Base-by-base conservation (phyloP, 2,797 vertebrate species). In the Leuciscus waleckii region DNA sequence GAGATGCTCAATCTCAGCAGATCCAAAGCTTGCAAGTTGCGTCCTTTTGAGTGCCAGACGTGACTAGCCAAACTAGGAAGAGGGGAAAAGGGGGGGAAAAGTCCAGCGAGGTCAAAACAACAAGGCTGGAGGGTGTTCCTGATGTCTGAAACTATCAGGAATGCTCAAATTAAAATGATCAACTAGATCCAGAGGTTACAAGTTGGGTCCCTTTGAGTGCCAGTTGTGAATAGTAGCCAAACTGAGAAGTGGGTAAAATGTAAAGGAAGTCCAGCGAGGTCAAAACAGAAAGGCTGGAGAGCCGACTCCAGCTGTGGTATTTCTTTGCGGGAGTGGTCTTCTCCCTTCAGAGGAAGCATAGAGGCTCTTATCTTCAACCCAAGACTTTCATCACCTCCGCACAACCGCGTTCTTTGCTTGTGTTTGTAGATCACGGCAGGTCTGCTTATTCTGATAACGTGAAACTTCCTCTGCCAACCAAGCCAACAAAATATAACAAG, bases 281-380 rank as follows among this genome's bases (percentile, higher is more conserved):
- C 35, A 13, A 14, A 82, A 41, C 32, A 37, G 6, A 29, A 29
- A 63, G 58, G 5, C 11, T 14, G n/a, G 26, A 29, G 26, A 29
- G 58, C 13, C n/a, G 58, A 29, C 35, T 76, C 54, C 43, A 7
- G 61, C 23, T 9, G 17, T 7, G 35, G 68, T 51, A 23, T 71
- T 71, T 77, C 11, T 58, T 29, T 79, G 37, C 1, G 74, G 77
- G 86, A 71, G 69, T 74, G 87, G 90, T 87, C 87, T 90, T 91
- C 90, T 93, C 91, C 91, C 90, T 89, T 82, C 3, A 78, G 85
- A 91, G 92, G 87, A 92, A 92, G 91, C 87, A 92, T 90, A 90
- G 91, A 90, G 89, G 89, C 92, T 79, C 93, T 93, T 94, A 94
- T 94, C 94, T 88, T 5, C 79, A 82, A 86, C 70, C 75, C 32